Percentiles rank a stretch among this genome's conserved stretches.
These are phyloP conservation scores for Bombyx huttoni DNA, from an alignment of 2,888 invertebrate species.

Conservation along the genomic window DNA sequence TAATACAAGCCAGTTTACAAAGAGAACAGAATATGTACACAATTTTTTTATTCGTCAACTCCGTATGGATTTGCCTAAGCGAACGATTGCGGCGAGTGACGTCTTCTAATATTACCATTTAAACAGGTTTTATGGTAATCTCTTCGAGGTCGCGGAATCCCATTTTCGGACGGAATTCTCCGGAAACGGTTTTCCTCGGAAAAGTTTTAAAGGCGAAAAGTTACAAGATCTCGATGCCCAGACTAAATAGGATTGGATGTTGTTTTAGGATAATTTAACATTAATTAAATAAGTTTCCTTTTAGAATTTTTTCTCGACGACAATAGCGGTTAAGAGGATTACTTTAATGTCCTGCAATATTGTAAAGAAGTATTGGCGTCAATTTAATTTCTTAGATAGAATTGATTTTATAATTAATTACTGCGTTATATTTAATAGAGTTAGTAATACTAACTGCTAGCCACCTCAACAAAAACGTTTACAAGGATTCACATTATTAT, in stretches of 20 bases:
- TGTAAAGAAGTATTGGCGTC: too few relatives aligned
- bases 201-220: slow-evolving; percentile 55
- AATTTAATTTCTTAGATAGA: too few relatives aligned
- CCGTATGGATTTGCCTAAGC: slow-evolving; percentile 38
- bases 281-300: slow-evolving; percentile 46
- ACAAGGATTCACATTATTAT: too few relatives aligned
- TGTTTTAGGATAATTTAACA: slow-evolving; percentile 47
- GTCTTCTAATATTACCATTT: slow-evolving; percentile 71
- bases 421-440: too few relatives aligned
- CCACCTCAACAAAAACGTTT: too few relatives aligned
- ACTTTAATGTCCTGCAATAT: slow-evolving; percentile 5
- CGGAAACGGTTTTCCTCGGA: slow-evolving; percentile 51
- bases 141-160: slow-evolving; percentile 44
- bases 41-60: slow-evolving; percentile 1
- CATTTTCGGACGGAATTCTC: slow-evolving; percentile 58
- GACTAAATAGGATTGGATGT: slow-evolving; percentile 56
- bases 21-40: background rate
- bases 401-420: too few relatives aligned
- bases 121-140: slow-evolving; percentile 73
- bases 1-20: background rate
- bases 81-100: slow-evolving; percentile 53
- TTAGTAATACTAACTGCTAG: too few relatives aligned
- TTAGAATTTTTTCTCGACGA: slow-evolving; percentile 25
- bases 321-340: slow-evolving; percentile 15
- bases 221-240: slow-evolving; percentile 53